phyloP scores from a whole-genome alignment of 2,888 invertebrate species.

The Synanthedon formicaeformis region DNA sequence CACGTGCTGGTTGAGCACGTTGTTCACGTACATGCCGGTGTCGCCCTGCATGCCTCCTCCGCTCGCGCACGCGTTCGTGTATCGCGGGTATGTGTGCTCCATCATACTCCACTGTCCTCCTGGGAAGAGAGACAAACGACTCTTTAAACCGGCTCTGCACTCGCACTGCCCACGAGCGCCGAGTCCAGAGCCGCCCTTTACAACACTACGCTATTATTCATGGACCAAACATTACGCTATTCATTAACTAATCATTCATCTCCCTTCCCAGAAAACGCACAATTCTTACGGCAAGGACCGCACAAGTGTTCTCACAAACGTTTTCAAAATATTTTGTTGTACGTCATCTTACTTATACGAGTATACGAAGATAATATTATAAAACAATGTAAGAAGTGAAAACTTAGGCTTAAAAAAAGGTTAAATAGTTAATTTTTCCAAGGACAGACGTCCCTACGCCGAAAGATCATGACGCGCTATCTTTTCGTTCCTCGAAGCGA shows the following conservation, averaged over 20 bases:
- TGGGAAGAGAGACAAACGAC: slow-evolving; percentile 75
- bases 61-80: slow-evolving; percentile 76
- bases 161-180: neutral
- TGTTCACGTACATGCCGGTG: slow-evolving; percentile 70
- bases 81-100: slow-evolving; percentile 84
- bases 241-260: slow-evolving; percentile 47
- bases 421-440: too few species aligned
- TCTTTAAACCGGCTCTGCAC: neutral
- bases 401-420: too few species aligned
- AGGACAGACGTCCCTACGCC: too few species aligned
- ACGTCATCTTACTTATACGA: too few species aligned
- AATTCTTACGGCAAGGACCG: slow-evolving; percentile 4
- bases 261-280: slow-evolving; percentile 65
- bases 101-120: slow-evolving; percentile 89
- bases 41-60: slow-evolving; percentile 68
- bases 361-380: too few species aligned
- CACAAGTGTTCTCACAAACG: too few species aligned
- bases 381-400: too few species aligned
- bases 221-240: neutral
- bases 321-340: too few species aligned
- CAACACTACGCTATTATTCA: neutral
- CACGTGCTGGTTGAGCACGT: slow-evolving; percentile 53
- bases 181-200: neutral
- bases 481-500: too few species aligned
- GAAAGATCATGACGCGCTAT: too few species aligned